Base-by-base conservation (phyloP, 2,888 invertebrate genomes). In the Brenthis daphne region DNA sequence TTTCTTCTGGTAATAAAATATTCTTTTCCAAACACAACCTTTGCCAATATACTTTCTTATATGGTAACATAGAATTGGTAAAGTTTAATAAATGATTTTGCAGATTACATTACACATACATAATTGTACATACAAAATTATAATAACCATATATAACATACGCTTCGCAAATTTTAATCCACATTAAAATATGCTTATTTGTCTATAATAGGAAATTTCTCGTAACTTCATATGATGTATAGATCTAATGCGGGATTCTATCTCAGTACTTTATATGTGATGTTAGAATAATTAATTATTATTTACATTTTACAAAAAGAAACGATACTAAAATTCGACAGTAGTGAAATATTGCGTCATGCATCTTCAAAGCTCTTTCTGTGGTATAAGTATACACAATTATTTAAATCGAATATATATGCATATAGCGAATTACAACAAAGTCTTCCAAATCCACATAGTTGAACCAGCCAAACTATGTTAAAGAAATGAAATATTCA, bases 41-140 rank as follows among this genome's bases (percentile, higher is more conserved):
- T 69, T 70, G 65, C 66, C 70, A 60, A 66, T 60, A 53, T 47
- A 58, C 43, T 65, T 70, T 57, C 54, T 58, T 60, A 67, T 51
- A 67, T 74, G 73, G 73, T 74, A 74, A 74, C 74, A 68, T 67
- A 67, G 33, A 60, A 64, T 66, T 65, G 54, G 50, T 64, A 55
- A 64, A 50, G 33, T 33, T 29, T 11, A 24, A n/a, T 48, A 43
- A 20, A n/a, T 24, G 47, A 58, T 58, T 58, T 58, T 24, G 48
- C n/a, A 29, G 11, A 47, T 5, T 58, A 48, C 11, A 43, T 11
- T 43, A 43, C 37, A 43, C 29, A 57, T 8, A 37, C 37, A 37
- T 43, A 11, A 16, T 16, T 8, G 12, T 20, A 20, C 24, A 24
- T 54, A 12, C 20, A 20, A 54, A 54, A 54, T 29, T 50, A 29